Evolutionary conservation across 2,888 invertebrate genomes (phyloP).

Genomic region (Lomographa bimaculata): DNA sequence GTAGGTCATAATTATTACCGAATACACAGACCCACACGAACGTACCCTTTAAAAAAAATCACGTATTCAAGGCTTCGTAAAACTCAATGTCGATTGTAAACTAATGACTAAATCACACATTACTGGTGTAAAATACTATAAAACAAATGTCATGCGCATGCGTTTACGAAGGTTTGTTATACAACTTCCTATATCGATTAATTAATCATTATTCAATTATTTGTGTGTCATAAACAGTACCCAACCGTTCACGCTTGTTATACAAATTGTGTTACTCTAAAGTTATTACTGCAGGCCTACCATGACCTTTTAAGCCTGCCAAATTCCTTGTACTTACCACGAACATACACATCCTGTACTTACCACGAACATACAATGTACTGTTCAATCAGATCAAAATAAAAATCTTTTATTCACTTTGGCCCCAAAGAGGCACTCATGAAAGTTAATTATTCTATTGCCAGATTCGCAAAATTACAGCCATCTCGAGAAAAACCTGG

Average conservation of each 20-base stretch:
- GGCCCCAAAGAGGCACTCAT: too few relatives aligned
- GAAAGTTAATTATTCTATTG: too few relatives aligned
- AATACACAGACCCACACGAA: too few relatives aligned
- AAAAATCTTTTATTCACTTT: too few relatives aligned
- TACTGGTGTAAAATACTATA: constrained; percentile 35
- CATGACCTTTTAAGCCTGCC: too few relatives aligned
- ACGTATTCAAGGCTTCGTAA: constrained; percentile 53
- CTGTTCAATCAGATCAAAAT: too few relatives aligned
- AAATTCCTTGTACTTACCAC: too few relatives aligned
- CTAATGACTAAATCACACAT: constrained; percentile 52
- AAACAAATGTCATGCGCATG: constrained; percentile 38
- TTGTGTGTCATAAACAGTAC: constrained; percentile 3
- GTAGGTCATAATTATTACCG: constrained; percentile 18
- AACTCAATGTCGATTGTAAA: constrained; percentile 55
- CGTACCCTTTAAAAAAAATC: constrained; percentile 17
- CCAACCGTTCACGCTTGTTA: not conserved
- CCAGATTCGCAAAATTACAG: too few relatives aligned
- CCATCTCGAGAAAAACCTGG: too few relatives aligned
- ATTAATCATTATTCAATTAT: constrained; percentile 6
- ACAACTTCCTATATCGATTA: constrained; percentile 21
- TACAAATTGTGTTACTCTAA: not conserved
- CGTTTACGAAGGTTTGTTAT: constrained; percentile 19
- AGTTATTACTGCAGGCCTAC: too few relatives aligned
- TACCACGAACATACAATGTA: too few relatives aligned
- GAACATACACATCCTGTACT: too few relatives aligned